A percentile compares a stretch with the other conserved stretches of the same genome.
phyloP scores from a whole-genome alignment of 2,888 invertebrate species.

The Atethmia centrago region DNA sequence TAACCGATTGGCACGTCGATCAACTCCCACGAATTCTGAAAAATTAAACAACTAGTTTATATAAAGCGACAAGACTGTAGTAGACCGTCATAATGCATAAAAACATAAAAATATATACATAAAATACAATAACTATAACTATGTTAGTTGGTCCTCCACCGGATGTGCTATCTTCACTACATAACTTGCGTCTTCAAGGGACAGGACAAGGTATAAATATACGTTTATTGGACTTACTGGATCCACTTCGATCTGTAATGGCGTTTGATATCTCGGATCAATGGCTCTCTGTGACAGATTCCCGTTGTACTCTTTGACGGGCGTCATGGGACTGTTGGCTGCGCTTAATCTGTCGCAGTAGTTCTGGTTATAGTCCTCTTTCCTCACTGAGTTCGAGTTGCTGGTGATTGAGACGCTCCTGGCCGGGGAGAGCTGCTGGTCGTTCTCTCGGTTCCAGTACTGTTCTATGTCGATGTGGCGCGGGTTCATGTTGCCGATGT shows the following conservation, averaged over 20 bases:
- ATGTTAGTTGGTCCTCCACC: conserved; percentile 56
- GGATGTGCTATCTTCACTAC: conserved; percentile 54
- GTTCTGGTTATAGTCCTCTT: conserved; percentile 86
- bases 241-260: conserved; percentile 92
- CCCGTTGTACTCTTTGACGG: conserved; percentile 83
- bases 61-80: not conserved
- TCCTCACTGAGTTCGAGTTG: conserved; percentile 79
- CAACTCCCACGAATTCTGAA: conserved; percentile 92
- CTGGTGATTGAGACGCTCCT: conserved; percentile 80
- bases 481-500: conserved; percentile 89
- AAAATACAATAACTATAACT: conserved; percentile 41
- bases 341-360: conserved; percentile 84
- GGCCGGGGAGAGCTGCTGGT: conserved; percentile 78
- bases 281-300: conserved; percentile 78
- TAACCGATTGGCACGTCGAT: conserved; percentile 81
- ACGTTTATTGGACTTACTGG: conserved; percentile 90
- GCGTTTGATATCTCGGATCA: conserved; percentile 85
- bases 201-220: conserved; percentile 65
- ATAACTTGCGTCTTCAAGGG: conserved; percentile 61
- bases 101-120: conserved; percentile 45
- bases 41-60: conserved; percentile 62
- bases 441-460: conserved; percentile 83
- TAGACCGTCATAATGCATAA: conserved; percentile 18
- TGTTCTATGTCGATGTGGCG: conserved; percentile 86
- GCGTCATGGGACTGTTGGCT: conserved; percentile 81